Evolutionary conservation across 37 sponge, comb jelly and placozoan species (phyloP), one percentile per base, ranked within the genome.

Genomic region (Diacarnus erythraeanus): DNA sequence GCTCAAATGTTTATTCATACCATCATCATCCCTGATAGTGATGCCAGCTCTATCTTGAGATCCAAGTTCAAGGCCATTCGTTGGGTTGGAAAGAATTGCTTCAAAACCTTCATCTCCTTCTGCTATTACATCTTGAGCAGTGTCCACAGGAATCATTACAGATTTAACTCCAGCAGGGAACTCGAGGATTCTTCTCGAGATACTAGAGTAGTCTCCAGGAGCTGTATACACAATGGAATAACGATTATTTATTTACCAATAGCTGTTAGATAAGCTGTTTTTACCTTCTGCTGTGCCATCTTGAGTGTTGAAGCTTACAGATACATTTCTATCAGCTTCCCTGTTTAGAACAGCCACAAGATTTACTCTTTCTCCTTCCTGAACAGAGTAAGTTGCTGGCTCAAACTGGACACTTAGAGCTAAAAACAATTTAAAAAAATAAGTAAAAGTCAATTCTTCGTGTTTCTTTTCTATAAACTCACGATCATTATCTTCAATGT

Each of bases 281-380:
- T 78, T 37, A 86, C 86, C 56, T 12, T 81, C 81, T 23, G 87
- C 87, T 27, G 60, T 75, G 57, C 83, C 82, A 77, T 82, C 88
- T 26, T 0, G 38, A 71, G 83, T 87, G 30, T 41, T 22, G 33
- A 87, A 38, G 8, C 15, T 10, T 0, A 82, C 72, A 54, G 63
- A 38, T 51, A 74, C 81, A 33, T 54, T 27, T 10, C 66, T 65
- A 30, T 65, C 66, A 12, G 66, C 66, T 43, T 10, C 23, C 41
- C 71, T 38, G 44, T 43, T 43, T 10, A 65, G 33, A 42, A 3
- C 2, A 71, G 43, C 71, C 5, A n/a, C 26, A 12, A 43, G 38
- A 35, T 8, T 33, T 4, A 26, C 44, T 23, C 1, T 40, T 35
- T 1, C 26, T 40, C 25, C 34, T 35, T 71, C 81, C 3, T 5